Base-by-base conservation (phyloP, 1,140 invertebrate species). In the Mactra quadrangularis region DNA sequence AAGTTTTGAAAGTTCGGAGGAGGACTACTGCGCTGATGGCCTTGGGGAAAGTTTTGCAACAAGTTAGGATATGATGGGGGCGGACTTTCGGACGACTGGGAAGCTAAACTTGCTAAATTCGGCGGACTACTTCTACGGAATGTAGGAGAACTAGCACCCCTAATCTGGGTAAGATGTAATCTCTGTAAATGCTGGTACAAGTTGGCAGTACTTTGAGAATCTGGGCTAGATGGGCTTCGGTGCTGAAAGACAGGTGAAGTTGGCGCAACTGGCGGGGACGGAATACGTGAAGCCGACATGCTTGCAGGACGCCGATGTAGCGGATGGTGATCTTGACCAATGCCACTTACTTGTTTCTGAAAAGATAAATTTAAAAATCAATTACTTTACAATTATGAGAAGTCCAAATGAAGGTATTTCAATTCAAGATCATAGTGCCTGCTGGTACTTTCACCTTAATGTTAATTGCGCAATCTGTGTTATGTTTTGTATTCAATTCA, bases 1-100 rank as follows among this genome's bases (percentile, higher is more conserved):
- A 98, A 93, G 85, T 96, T 93, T 66, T 95, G 70, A 95, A 95
- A 92, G 33, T 83, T 89, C 87, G 93, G 90, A 33, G 93, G 91
- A 22, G 92, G 86, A 75, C 86, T 89, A 74, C 68, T 87, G 57
- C 86, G 83, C 78, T 91, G 90, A 13, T 87, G 85, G 53, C 55
- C 83, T 75, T 78, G 88, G 29, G 84, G 71, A 50, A 85, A 83
- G 41, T 83, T 85, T 74, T 90, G 89, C 50, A 86, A 84, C 1
- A 89, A 31, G 52, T 87, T 86, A 22, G 86, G 86, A 76, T 83
- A 87, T 50, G 70, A 87, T 55, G 77, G 84, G 13, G 87, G 83
- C 7, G 88, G 86, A 35, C 85, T 86, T 29, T 87, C 86, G 7
- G 82, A 76, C 33, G 78, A 68, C 41, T 84, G 85, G 2, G 70